phyloP scores from a whole-genome alignment of 2,797 vertebrate species.

The Acanthurus tractus region DNA sequence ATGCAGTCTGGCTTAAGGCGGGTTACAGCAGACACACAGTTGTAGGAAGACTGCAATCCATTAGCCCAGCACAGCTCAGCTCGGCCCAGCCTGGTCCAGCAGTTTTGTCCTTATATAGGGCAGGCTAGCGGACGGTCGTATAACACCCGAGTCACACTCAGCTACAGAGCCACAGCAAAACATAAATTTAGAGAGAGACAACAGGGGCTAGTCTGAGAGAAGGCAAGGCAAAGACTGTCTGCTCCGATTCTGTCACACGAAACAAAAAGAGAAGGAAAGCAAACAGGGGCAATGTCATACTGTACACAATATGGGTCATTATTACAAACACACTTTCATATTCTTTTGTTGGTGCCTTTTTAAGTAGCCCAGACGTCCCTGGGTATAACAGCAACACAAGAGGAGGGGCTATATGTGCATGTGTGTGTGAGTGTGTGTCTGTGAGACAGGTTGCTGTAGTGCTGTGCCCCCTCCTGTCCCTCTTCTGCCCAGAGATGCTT shows the following conservation, averaged over 20 bases:
- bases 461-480: conserved; percentile 72
- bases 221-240: conserved; percentile 73
- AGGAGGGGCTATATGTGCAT: conserved; percentile 13
- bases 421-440: conserved; percentile 36
- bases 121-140: conserved; percentile 72
- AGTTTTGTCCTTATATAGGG: conserved; percentile 83
- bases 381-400: conserved; percentile 1
- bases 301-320: conserved; percentile 60
- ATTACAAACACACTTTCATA: conserved; percentile 54
- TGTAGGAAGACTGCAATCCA: conserved; percentile 46
- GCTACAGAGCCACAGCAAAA: conserved; percentile 52
- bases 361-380: conserved; percentile 19
- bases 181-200: conserved; percentile 82
- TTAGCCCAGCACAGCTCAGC: conserved; percentile 35
- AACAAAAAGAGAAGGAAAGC: conserved; percentile 60
- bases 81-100: conserved; percentile 33
- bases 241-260: conserved; percentile 82
- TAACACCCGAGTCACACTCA: conserved; percentile 68
- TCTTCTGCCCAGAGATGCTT: conserved; percentile 58
- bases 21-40: conserved; percentile 20
- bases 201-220: conserved; percentile 71
- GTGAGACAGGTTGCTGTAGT: conserved; percentile 57
- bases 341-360: conserved; percentile 40
- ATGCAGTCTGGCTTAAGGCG: conserved; percentile 21
- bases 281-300: conserved; percentile 41